Evolutionary conservation across 2,113 vertebrate species (phyloP).

Genomic region (Spheniscus mendiculus): DNA sequence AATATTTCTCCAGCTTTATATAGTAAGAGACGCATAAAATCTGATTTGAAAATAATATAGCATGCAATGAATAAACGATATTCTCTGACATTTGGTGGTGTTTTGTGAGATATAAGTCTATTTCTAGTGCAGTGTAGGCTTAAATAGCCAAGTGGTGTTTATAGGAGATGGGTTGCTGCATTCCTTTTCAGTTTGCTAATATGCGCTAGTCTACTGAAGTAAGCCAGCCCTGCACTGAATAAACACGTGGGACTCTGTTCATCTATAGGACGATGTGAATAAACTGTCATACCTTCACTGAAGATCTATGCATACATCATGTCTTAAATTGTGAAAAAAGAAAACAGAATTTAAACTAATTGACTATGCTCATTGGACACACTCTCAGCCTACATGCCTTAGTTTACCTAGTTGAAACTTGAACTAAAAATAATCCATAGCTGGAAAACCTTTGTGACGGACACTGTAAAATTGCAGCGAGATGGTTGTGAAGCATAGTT

Average conservation of each 20-base stretch:
- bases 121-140: slow-evolving; percentile 46
- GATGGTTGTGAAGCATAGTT: background rate
- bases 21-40: slow-evolving; percentile 16
- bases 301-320: background rate
- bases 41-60: slow-evolving; percentile 46
- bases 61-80: slow-evolving; percentile 32
- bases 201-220: background rate
- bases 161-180: slow-evolving; percentile 41
- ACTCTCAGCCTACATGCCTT: background rate
- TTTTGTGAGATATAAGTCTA: slow-evolving; percentile 59
- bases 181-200: slow-evolving; percentile 60
- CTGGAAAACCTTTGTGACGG: background rate
- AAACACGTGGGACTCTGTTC: background rate
- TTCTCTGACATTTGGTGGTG: slow-evolving; percentile 32
- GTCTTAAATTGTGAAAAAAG: background rate
- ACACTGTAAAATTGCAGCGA: background rate
- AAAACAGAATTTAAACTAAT: background rate
- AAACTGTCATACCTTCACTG: background rate
- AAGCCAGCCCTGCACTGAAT: background rate
- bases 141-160: slow-evolving; percentile 57
- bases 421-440: background rate
- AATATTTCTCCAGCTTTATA: slow-evolving; percentile 17
- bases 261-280: background rate
- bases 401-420: background rate
- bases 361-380: background rate